Evolutionary conservation across 2,113 vertebrate species (phyloP).

Genomic region (Ibidorhyncha struthersii): DNA sequence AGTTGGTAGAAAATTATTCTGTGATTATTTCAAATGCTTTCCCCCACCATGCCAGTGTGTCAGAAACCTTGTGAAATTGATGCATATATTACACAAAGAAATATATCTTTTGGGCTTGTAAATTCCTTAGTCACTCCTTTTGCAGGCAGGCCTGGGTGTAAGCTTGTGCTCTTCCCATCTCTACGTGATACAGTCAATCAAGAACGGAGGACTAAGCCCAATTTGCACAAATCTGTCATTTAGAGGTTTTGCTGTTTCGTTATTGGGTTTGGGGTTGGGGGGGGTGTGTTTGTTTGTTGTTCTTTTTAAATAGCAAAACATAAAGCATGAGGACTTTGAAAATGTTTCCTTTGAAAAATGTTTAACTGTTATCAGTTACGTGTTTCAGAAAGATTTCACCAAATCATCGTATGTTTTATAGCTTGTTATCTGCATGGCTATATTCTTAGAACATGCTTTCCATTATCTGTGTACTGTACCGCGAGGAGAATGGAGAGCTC

Average conservation of each 20-base stretch:
- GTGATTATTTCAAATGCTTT: slow-evolving; percentile 15
- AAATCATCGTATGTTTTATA: slow-evolving; percentile 52
- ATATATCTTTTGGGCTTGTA: neutral
- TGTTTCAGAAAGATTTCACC: slow-evolving; percentile 64
- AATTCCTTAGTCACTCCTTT: neutral
- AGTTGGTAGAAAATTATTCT: neutral
- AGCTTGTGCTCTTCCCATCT: neutral
- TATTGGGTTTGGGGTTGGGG: neutral
- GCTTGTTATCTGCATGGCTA: slow-evolving; percentile 52
- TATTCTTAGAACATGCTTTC: slow-evolving; percentile 65
- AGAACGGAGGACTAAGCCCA: neutral
- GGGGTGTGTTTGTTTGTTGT: neutral
- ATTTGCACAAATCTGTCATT: slow-evolving; percentile 11
- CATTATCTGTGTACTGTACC: slow-evolving; percentile 25
- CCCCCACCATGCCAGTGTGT: neutral
- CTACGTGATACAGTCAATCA: neutral
- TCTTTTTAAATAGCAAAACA: neutral
- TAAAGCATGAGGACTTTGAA: slow-evolving; percentile 40
- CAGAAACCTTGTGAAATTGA: neutral
- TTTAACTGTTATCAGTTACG: slow-evolving; percentile 59
- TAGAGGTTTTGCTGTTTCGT: neutral
- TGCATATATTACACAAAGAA: neutral
- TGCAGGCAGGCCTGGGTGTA: neutral
- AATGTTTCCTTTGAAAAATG: slow-evolving; percentile 67
- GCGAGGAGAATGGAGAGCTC: slow-evolving; percentile 7